phyloP scores from a whole-genome alignment of 2,888 invertebrate genomes.

The Bhutanitis thaidina region DNA sequence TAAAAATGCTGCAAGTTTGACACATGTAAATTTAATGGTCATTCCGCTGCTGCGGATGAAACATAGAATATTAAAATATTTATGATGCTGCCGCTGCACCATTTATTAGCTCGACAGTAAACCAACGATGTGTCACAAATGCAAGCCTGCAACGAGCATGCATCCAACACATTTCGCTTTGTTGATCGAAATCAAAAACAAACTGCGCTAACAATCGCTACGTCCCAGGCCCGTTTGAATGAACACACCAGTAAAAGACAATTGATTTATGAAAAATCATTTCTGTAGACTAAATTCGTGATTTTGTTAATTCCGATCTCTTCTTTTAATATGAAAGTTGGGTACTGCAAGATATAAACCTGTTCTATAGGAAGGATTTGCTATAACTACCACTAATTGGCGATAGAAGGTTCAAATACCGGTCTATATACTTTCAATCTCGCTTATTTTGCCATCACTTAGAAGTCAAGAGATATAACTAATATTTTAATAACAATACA shows the following conservation, averaged over 20 bases:
- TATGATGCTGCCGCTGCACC: constrained; percentile 28
- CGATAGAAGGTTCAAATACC: no score
- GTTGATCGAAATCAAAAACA: constrained; percentile 63
- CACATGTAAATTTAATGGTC: constrained; percentile 19
- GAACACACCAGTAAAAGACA: constrained; percentile 7
- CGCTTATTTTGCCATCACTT: no score
- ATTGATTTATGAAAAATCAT: constrained; percentile 3
- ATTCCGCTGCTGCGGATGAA: constrained; percentile 16
- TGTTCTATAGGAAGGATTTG: no score
- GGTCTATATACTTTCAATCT: no score
- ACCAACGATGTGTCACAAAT: constrained; percentile 57
- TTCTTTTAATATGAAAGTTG: no score
- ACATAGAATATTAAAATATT: constrained; percentile 26
- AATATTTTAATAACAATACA: no score
- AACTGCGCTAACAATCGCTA: constrained; percentile 44
- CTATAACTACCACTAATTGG: no score
- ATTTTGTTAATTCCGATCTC: no score
- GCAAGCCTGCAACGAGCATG: constrained; percentile 40
- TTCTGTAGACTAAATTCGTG: no score
- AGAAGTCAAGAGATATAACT: no score
- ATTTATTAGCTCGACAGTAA: constrained; percentile 36
- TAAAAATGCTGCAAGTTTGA: not conserved
- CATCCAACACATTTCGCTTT: constrained; percentile 48
- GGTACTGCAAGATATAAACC: no score
- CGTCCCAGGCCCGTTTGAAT: constrained; percentile 27